Evolutionary conservation across 2,797 vertebrate species (phyloP), one percentile per base, ranked within the genome.

Genomic region (Yasuhikotakia modesta): DNA sequence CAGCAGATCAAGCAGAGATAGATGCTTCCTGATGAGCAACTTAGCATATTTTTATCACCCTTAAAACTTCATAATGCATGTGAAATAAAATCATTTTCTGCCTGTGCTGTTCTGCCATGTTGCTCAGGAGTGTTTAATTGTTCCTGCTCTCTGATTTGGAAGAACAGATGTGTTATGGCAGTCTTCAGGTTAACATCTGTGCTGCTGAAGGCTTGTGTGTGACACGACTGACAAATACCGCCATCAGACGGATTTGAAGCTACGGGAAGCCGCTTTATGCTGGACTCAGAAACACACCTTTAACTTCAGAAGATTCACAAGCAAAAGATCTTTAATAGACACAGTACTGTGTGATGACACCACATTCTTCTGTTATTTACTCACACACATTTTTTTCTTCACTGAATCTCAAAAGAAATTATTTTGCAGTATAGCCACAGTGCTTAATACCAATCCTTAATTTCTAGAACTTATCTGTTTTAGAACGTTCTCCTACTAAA

Each of bases 101-200:
- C 10, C 35, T 39, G 70, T 19, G 22, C 6, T 39, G 35, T 39
- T 46, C 39, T 46, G 22, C 45, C 16, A 60, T 0, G 1, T 19
- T 60, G 53, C 39, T 60, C 46, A 30, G 22, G 46, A 30, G 52
- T 72, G 45, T 39, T 7, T 39, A 39, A 39, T 46, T 30, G 55
- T 61, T 60, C 39, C 21, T 55, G 45, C 21, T 60, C 39, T 72
- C 24, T 46, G 35, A 60, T 72, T 19, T 58, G 35, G 21, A 60
- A 60, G 27, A 58, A 71, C 55, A 72, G 55, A 39, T 45, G 70
- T 17, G 1, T 45, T 24, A 60, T 72, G 39, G 58, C 53, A 60
- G 35, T 45, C 6, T 58, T 45, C 10, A 0, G 55, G 53, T 46
- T 72, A 60, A 60, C 39, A 72, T 72, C 55, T 60, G 39, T 53